Percentiles rank a stretch among this genome's conserved stretches.
Evolutionary conservation across 2,888 invertebrate species (phyloP).

Genomic region (Erannis defoliaria): DNA sequence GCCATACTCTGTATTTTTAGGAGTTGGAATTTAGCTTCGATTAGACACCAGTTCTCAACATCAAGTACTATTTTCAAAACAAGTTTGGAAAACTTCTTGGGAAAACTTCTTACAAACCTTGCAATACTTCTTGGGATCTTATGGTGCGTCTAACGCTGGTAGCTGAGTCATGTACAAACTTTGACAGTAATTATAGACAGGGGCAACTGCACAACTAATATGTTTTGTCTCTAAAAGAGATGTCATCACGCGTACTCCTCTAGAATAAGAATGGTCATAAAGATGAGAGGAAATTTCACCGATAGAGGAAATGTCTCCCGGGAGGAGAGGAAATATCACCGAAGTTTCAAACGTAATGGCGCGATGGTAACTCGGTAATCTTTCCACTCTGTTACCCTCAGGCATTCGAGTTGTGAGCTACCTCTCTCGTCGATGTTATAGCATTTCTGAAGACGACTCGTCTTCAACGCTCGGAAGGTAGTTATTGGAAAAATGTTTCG

Average conservation of each 20-base stretch:
- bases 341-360: constrained; percentile 58
- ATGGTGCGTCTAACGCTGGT: too few species aligned
- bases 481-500: constrained; percentile 1
- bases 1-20: too few species aligned
- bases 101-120: too few species aligned
- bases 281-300: not conserved
- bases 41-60: too few species aligned
- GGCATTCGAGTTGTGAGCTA: constrained; percentile 9
- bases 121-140: too few species aligned
- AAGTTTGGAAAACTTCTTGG: too few species aligned
- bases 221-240: not conserved
- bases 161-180: too few species aligned
- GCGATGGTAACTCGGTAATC: constrained; percentile 62
- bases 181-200: too few species aligned
- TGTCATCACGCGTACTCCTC: not conserved
- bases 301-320: not conserved
- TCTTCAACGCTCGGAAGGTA: not conserved
- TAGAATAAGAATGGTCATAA: not conserved
- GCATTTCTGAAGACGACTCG: constrained; percentile 8
- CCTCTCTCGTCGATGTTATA: constrained; percentile 4
- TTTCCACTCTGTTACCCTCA: constrained; percentile 61
- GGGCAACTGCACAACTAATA: not conserved
- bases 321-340: constrained; percentile 43
- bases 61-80: too few species aligned
- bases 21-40: too few species aligned